Percentiles rank a stretch among this genome's conserved stretches.
Conservation (phyloP, 2,113 vertebrate species). For the Clarias macrocephalus region DNA sequence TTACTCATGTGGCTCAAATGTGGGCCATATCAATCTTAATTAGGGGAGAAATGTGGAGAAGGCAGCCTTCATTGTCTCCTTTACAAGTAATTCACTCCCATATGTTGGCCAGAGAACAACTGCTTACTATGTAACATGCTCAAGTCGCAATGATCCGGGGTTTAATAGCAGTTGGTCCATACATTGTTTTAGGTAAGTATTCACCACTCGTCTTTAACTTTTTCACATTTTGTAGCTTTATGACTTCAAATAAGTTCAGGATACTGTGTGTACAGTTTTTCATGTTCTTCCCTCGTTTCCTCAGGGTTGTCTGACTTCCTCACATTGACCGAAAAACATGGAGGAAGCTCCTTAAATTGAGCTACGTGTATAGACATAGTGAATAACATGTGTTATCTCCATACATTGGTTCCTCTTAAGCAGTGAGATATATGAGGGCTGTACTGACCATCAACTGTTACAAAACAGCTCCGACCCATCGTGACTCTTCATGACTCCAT, state of each 20-base stretch:
- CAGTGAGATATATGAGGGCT: too few relatives aligned
- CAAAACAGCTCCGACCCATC: too few relatives aligned
- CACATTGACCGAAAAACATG: neutral
- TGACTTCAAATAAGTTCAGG: neutral
- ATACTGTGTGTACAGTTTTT: neutral
- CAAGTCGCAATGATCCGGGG: neutral
- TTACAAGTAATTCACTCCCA: neutral
- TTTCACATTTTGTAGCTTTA: neutral
- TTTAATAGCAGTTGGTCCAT: neutral
- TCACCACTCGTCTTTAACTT: neutral
- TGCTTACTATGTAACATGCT: neutral
- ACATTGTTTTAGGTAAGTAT: neutral
- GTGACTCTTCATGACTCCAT: too few relatives aligned
- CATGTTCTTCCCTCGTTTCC: neutral
- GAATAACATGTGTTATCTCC: too few relatives aligned
- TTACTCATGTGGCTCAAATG: neutral
- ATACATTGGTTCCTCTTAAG: too few relatives aligned
- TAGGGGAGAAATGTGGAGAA: neutral
- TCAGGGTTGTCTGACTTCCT: neutral
- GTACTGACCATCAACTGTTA: too few relatives aligned
- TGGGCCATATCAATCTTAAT: neutral
- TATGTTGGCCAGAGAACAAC: constrained; percentile 1
- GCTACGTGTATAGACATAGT: too few relatives aligned
- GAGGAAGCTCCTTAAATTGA: neutral
- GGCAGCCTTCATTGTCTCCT: neutral